A percentile compares a stretch with the other conserved stretches of the same genome.
These are phyloP conservation scores for Centropyge bicolor DNA, from an alignment of 2,797 vertebrate genomes.

Conservation along the genomic window DNA sequence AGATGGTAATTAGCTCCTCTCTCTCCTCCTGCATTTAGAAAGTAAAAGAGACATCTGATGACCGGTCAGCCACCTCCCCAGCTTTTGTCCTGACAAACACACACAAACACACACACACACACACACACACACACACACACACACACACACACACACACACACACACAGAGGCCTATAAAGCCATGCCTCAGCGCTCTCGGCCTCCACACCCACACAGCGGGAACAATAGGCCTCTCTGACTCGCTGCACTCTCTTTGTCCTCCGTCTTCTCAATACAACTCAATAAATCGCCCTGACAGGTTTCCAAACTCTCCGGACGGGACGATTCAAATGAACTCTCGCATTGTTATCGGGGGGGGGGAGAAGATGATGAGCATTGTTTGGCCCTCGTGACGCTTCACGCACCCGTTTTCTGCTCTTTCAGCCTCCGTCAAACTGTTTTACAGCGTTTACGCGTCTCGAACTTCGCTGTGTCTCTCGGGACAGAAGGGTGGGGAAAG, in stretches of 20 bases:
- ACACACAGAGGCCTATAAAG: slow-evolving; percentile 19
- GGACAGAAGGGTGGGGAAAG: not conserved
- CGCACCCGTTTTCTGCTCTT: slow-evolving; percentile 37
- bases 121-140: slow-evolving; percentile 50
- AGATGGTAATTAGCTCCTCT: slow-evolving; percentile 81
- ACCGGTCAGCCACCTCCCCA: slow-evolving; percentile 77
- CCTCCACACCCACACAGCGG: slow-evolving; percentile 61
- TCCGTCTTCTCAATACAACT: slow-evolving; percentile 76
- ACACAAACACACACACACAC: slow-evolving; percentile 65
- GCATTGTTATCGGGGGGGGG: slow-evolving; percentile 35
- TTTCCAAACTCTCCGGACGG: slow-evolving; percentile 60
- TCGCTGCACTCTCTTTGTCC: slow-evolving; percentile 67
- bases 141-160: not conserved
- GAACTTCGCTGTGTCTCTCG: slow-evolving; percentile 27
- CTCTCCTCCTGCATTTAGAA: slow-evolving; percentile 62
- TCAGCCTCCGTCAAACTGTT: slow-evolving; percentile 69
- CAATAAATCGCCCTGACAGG: slow-evolving; percentile 82
- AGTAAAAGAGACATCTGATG: slow-evolving; percentile 84
- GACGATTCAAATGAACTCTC: slow-evolving; percentile 53
- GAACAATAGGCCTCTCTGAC: slow-evolving; percentile 71
- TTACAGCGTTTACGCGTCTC: slow-evolving; percentile 39
- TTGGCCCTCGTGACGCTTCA: slow-evolving; percentile 36
- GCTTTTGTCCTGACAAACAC: slow-evolving; percentile 71
- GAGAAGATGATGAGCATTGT: slow-evolving; percentile 57
- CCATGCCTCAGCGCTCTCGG: slow-evolving; percentile 58